Percentiles rank a stretch among this genome's conserved stretches.
Conservation (phyloP, 2,888 invertebrate species). For the Pristionchus entomophagus region DNA sequence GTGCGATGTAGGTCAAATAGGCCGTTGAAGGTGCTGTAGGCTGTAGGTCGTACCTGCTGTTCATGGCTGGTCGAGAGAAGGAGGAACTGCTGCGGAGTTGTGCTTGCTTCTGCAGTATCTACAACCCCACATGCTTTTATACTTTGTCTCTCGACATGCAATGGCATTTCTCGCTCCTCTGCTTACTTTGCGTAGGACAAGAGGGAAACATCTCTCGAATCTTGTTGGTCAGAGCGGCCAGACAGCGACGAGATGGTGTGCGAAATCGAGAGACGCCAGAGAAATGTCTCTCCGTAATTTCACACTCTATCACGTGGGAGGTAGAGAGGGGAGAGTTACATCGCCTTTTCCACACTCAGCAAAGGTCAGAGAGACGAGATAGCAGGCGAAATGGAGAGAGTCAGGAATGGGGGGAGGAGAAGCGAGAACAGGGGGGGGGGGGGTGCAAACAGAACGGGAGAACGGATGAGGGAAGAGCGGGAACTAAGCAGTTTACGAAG, state of each 20-base stretch:
- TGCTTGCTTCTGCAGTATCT: background rate
- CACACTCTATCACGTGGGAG: background rate
- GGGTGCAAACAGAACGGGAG: slow-evolving; percentile 16
- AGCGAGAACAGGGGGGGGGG: slow-evolving; percentile 13
- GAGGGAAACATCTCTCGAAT: background rate
- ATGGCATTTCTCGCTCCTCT: background rate
- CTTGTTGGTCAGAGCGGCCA: background rate
- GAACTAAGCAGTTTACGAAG: slow-evolving; percentile 19
- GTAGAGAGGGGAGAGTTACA: no score
- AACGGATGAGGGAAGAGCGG: background rate
- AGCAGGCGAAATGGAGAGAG: background rate
- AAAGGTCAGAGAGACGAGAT: no score
- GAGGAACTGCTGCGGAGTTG: background rate
- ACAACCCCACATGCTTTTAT: background rate
- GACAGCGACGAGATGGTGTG: no score
- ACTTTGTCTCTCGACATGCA: background rate
- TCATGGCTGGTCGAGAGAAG: slow-evolving; percentile 4
- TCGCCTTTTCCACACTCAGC: no score
- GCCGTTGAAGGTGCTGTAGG: background rate
- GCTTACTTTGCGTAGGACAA: slow-evolving; percentile 23
- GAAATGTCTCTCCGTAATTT: background rate
- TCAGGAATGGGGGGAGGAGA: background rate
- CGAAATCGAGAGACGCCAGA: no score
- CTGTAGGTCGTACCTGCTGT: background rate
- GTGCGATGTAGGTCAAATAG: background rate